These are phyloP conservation scores for Hyla sarda DNA, from an alignment of 2,113 vertebrate species.

Conservation along the genomic window DNA sequence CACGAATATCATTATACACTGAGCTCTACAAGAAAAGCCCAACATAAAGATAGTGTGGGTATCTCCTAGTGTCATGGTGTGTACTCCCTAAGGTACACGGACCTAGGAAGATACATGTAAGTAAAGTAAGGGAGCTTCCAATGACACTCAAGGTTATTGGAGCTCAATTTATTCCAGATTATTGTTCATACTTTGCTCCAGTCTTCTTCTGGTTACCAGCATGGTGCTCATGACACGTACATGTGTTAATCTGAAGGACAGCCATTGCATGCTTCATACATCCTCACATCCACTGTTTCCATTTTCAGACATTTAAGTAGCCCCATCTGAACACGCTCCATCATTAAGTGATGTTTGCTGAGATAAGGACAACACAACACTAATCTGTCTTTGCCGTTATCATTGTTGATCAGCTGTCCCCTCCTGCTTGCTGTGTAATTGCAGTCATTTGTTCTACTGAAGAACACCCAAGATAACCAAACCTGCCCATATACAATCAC, in stretches of 20 bases:
- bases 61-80: too few species aligned
- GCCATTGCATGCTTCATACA: background rate
- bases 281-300: background rate
- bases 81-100: too few species aligned
- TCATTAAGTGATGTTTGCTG: background rate
- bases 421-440: constrained; percentile 77
- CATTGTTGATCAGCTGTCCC: constrained; percentile 67
- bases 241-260: background rate
- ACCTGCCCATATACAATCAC: background rate
- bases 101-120: too few species aligned
- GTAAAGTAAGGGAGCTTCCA: background rate
- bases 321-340: background rate
- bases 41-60: too few species aligned
- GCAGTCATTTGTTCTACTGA: constrained; percentile 85
- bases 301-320: too few species aligned
- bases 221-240: background rate
- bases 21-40: too few species aligned
- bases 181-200: background rate
- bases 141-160: background rate
- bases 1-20: too few species aligned
- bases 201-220: background rate
- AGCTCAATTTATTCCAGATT: too few species aligned
- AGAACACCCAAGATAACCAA: constrained; percentile 73
- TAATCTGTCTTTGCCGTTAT: constrained; percentile 74
- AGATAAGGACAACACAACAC: constrained; percentile 71